A percentile compares a stretch with the other conserved stretches of the same genome.
phyloP scores from a whole-genome alignment of 1,140 invertebrate genomes.

The Ceratina calcarata region DNA sequence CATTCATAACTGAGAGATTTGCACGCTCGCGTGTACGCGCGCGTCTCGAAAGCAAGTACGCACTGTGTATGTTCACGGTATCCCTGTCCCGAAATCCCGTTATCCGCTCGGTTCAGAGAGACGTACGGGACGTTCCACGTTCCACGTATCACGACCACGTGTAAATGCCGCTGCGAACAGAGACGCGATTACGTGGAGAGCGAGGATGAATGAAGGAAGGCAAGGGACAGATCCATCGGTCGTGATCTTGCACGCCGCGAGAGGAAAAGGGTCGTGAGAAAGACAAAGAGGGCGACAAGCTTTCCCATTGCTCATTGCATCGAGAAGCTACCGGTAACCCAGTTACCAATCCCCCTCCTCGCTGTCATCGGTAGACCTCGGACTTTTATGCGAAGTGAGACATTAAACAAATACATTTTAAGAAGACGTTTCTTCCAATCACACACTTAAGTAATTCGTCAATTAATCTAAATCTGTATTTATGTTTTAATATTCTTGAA shows the following conservation, averaged over 20 bases:
- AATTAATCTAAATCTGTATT: no score
- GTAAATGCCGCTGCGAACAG: constrained; percentile 46
- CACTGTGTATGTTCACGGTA: constrained; percentile 17
- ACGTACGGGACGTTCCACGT: constrained; percentile 1
- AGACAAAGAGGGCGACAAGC: constrained; percentile 45
- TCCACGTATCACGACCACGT: constrained; percentile 14
- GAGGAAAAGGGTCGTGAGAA: constrained; percentile 35
- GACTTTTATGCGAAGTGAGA: constrained; percentile 2
- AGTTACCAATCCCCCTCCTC: constrained; percentile 62
- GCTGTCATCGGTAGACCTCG: constrained; percentile 32
- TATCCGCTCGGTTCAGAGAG: constrained; percentile 46
- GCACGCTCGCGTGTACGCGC: constrained; percentile 27
- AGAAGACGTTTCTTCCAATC: no score
- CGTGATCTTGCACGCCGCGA: background rate
- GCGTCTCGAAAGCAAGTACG: constrained; percentile 12
- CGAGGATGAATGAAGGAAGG: constrained; percentile 23
- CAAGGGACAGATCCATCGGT: constrained; percentile 12
- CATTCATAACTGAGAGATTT: constrained; percentile 6
- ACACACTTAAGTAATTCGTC: no score
- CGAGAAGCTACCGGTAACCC: constrained; percentile 66
- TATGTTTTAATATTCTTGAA: no score
- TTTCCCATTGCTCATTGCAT: constrained; percentile 43
- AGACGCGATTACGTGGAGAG: constrained; percentile 42
- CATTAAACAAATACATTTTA: no score
- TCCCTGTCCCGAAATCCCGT: constrained; percentile 59